These are phyloP conservation scores for Peromyscus attwateri DNA, from an alignment of 2,797 vertebrate species.

Conservation along the genomic window DNA sequence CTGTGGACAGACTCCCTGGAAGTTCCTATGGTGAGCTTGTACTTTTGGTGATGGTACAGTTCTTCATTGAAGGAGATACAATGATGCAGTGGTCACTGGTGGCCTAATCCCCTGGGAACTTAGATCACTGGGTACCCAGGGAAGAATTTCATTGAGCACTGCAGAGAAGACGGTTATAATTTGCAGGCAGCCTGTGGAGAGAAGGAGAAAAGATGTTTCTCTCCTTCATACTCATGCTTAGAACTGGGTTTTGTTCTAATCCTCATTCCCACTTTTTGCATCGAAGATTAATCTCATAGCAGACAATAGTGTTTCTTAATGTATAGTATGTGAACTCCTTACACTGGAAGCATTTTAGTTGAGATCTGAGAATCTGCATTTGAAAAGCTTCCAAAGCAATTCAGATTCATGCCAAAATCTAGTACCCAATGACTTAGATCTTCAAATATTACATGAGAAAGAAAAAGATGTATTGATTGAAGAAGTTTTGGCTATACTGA, in stretches of 20 bases:
- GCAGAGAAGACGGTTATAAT: background rate
- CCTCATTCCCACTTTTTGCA: constrained; percentile 34
- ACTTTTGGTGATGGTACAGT: background rate
- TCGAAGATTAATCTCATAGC: background rate
- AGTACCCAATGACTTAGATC: background rate
- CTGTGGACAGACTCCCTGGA: background rate
- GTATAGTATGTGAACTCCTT: constrained; percentile 5
- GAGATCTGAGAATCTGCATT: constrained; percentile 15
- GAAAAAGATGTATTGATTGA: constrained; percentile 21
- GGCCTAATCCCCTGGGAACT: background rate
- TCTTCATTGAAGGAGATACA: background rate
- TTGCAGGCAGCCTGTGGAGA: background rate
- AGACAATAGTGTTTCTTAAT: constrained; percentile 55
- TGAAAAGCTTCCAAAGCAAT: constrained; percentile 31
- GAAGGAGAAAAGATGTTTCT: background rate
- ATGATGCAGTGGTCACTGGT: background rate
- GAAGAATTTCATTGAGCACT: constrained; percentile 35
- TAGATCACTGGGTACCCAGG: constrained; percentile 7
- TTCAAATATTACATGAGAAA: background rate
- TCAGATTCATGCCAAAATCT: background rate
- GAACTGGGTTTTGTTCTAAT: background rate
- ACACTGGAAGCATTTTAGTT: constrained; percentile 38
- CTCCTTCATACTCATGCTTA: background rate
- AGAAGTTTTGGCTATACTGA: background rate
- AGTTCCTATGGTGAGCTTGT: constrained; percentile 6